Percentiles rank a stretch among this genome's conserved stretches.
These are phyloP conservation scores for Styela clava DNA, from an alignment of 23 tunicate species.

Conservation along the genomic window DNA sequence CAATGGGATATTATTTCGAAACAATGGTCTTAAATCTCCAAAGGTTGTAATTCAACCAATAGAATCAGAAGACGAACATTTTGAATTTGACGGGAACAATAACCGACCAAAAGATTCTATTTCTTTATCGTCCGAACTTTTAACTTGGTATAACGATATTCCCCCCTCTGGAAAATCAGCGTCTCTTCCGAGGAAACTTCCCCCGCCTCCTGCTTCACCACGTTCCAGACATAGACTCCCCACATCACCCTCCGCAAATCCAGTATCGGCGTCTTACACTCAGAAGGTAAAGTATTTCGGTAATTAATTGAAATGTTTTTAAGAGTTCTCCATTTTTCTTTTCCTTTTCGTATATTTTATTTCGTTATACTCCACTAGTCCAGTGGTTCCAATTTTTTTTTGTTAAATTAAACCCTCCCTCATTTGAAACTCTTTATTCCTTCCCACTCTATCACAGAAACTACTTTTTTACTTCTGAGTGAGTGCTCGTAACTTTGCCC, in stretches of 20 bases:
- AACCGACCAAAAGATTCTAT: not conserved
- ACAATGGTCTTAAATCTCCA: conserved; percentile 2
- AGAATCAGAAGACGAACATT: not conserved
- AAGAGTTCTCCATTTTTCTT: too few species aligned
- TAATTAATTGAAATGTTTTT: too few species aligned
- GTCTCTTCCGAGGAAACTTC: conserved; percentile 14
- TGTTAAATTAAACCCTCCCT: too few species aligned
- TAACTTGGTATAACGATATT: conserved; percentile 8
- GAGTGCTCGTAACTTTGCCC: too few species aligned
- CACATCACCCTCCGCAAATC: conserved; percentile 9
- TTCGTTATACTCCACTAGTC: not conserved
- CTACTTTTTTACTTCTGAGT: too few species aligned
- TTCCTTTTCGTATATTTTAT: too few species aligned
- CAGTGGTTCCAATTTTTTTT: not conserved
- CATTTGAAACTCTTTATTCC: too few species aligned
- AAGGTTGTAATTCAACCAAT: conserved; percentile 19
- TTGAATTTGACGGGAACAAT: conserved; percentile 14
- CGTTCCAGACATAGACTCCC: conserved; percentile 18
- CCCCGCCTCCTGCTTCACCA: conserved; percentile 32
- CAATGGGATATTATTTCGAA: not conserved
- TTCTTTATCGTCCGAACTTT: not conserved
- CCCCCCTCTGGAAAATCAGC: conserved; percentile 23
- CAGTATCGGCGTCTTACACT: not conserved
- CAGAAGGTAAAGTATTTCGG: too few species aligned
- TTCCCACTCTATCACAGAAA: too few species aligned